phyloP scores from a whole-genome alignment of 2,797 vertebrate species.

The Danio jaintianensis region DNA sequence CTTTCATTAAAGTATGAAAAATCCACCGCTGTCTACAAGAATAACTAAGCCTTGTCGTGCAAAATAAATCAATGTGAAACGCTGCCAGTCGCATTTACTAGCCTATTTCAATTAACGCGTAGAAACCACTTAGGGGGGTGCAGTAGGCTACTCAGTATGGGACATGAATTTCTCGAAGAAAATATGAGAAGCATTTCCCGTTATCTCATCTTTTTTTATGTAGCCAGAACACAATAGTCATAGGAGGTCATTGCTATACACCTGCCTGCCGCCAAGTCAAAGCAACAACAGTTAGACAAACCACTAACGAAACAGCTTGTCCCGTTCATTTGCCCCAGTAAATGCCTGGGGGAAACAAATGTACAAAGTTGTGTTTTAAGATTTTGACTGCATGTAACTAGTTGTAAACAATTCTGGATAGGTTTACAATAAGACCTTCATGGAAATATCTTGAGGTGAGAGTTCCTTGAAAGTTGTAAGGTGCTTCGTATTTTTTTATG shows the following conservation, averaged over 20 bases:
- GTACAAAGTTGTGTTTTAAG: neutral
- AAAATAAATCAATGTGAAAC: slow-evolving; percentile 15
- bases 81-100: slow-evolving; percentile 7
- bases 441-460: neutral
- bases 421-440: neutral
- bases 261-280: slow-evolving; percentile 4
- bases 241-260: neutral
- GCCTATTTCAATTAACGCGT: slow-evolving; percentile 18
- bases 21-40: neutral
- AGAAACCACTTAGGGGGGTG: neutral
- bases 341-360: too few relatives aligned
- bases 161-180: neutral
- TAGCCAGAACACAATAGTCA: neutral
- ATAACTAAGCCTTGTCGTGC: neutral
- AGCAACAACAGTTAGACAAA: neutral
- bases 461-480: neutral
- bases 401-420: neutral
- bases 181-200: neutral
- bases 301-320: neutral
- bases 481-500: neutral
- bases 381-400: neutral
- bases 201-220: neutral
- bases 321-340: neutral
- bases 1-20: slow-evolving; percentile 27
- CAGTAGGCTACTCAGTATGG: neutral